phyloP scores from a whole-genome alignment of 2,797 vertebrate species.

The Cyclura pinguis region DNA sequence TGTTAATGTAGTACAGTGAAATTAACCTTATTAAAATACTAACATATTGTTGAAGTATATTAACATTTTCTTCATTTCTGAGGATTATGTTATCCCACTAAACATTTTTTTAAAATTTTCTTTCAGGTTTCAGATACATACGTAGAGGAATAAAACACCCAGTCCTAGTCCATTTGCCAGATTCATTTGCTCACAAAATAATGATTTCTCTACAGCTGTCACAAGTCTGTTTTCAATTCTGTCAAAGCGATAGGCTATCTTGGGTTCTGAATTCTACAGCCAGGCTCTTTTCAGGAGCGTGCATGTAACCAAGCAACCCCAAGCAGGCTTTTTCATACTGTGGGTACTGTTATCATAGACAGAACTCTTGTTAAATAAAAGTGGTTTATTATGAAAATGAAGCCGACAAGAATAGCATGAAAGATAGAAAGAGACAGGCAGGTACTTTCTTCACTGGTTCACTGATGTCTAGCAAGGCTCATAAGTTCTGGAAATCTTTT shows the following conservation, averaged over 20 bases:
- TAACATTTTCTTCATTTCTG: neutral
- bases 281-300: neutral
- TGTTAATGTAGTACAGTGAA: neutral
- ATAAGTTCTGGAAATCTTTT: neutral
- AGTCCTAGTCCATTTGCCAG: neutral
- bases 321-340: neutral
- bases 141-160: neutral
- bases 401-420: neutral
- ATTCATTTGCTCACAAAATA: neutral
- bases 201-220: neutral
- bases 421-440: neutral
- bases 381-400: neutral
- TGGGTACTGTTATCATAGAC: neutral
- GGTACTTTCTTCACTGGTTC: neutral
- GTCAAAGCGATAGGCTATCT: neutral
- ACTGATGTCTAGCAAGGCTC: neutral
- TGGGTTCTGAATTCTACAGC: neutral
- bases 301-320: neutral
- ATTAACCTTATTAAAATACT: neutral
- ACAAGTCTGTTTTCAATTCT: slow-evolving; percentile 4
- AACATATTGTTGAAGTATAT: neutral
- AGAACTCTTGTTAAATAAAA: neutral
- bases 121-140: neutral
- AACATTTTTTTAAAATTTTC: neutral
- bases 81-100: neutral